phyloP scores from a whole-genome alignment of 2,888 invertebrate genomes.

The Cantharis nigra region DNA sequence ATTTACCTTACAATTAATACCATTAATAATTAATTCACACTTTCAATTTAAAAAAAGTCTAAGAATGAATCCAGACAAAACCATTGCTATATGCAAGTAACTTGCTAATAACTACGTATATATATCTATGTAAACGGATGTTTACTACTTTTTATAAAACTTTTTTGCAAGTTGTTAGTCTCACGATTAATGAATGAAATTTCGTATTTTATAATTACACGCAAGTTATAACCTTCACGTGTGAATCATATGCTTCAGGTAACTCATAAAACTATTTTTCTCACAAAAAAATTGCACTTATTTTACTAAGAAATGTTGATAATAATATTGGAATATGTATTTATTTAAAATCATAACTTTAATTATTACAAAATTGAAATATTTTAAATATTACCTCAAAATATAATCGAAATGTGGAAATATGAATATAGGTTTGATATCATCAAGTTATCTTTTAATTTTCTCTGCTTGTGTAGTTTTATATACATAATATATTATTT shows the following conservation, averaged over 20 bases:
- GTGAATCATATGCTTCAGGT: conserved; percentile 15
- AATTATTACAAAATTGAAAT: not conserved
- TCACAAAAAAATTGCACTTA: conserved; percentile 10
- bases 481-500: too few species aligned
- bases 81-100: not conserved
- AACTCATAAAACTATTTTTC: conserved; percentile 12
- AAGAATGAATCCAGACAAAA: not conserved
- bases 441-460: too few species aligned
- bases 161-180: not conserved
- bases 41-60: not conserved
- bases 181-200: conserved; percentile 20
- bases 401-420: not conserved
- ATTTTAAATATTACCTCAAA: not conserved
- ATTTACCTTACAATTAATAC: too few species aligned
- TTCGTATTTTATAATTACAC: conserved; percentile 20
- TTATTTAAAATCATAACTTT: not conserved
- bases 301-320: conserved; percentile 6
- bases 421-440: not conserved
- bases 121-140: conserved; percentile 5
- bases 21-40: not conserved
- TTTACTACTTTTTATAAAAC: not conserved
- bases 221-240: conserved; percentile 21
- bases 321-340: not conserved
- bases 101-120: conserved; percentile 10
- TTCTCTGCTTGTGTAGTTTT: too few species aligned